Conservation (phyloP, 2,888 invertebrate species). For the Luffia ferchaultella region DNA sequence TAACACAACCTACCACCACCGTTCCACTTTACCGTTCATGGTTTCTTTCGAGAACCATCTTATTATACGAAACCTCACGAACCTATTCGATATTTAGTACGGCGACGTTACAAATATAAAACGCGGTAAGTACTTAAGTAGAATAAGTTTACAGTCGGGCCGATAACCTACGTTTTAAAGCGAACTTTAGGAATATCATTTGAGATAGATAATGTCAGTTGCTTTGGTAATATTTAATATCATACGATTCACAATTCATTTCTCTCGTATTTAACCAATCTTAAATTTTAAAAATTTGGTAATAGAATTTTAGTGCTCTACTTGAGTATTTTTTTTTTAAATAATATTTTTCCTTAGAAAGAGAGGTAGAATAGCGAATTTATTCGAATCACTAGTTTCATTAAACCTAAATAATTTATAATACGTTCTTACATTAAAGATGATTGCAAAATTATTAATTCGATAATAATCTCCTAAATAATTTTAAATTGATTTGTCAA, state of each 20-base stretch:
- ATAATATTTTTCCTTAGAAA: background rate
- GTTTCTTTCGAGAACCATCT: too few relatives aligned
- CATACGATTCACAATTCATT: too few relatives aligned
- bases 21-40: conserved; percentile 55
- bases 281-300: background rate
- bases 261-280: background rate
- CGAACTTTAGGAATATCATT: conserved; percentile 63
- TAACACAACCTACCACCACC: conserved; percentile 30
- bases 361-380: background rate
- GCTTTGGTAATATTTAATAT: conserved; percentile 62
- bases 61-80: background rate
- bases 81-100: background rate
- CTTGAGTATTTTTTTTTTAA: background rate
- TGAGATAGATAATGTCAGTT: conserved; percentile 63
- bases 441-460: background rate
- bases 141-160: conserved; percentile 42
- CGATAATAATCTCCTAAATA: too few relatives aligned
- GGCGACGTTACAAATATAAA: background rate
- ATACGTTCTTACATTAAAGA: background rate
- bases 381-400: background rate
- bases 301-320: background rate
- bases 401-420: background rate
- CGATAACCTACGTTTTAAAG: conserved; percentile 61
- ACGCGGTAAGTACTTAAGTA: background rate
- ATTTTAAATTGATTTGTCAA: too few relatives aligned